These are phyloP conservation scores for Actenoides hombroni DNA, from an alignment of 2,113 vertebrate genomes.

Conservation along the genomic window DNA sequence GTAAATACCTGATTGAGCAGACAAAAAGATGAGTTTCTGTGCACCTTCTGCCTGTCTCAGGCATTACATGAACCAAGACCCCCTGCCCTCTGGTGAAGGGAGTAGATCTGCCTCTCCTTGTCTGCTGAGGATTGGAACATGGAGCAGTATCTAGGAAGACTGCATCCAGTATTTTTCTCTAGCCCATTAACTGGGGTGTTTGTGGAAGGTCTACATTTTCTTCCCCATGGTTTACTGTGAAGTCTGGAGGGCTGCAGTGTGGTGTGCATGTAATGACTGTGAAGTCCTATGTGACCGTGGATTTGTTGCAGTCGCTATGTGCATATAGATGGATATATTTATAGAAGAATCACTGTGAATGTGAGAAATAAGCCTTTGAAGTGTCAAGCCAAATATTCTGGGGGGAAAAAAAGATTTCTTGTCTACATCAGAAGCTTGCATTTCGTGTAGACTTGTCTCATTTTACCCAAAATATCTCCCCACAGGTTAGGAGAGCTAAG, in stretches of 20 bases:
- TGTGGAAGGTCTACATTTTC: background rate
- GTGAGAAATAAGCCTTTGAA: slow-evolving; percentile 70
- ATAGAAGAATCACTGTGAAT: slow-evolving; percentile 70
- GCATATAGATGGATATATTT: slow-evolving; percentile 69
- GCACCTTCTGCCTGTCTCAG: background rate
- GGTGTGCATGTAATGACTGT: slow-evolving; percentile 36
- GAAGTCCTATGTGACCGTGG: slow-evolving; percentile 56
- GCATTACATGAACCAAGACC: background rate
- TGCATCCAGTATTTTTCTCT: background rate
- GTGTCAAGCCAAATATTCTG: slow-evolving; percentile 73
- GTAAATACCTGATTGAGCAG: background rate
- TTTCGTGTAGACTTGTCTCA: slow-evolving; percentile 48
- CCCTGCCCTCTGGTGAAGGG: background rate
- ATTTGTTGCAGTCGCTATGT: slow-evolving; percentile 58
- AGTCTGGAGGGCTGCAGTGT: background rate
- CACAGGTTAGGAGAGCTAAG: slow-evolving; percentile 28
- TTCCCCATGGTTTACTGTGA: background rate
- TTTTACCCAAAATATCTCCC: slow-evolving; percentile 54
- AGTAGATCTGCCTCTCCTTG: background rate
- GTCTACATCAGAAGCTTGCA: slow-evolving; percentile 56
- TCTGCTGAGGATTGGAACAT: fast-evolving
- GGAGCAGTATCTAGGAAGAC: background rate
- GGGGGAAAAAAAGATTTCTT: slow-evolving; percentile 57
- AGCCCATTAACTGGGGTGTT: background rate
- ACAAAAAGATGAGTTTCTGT: background rate